Evolutionary conservation across 1,140 invertebrate genomes (phyloP), one percentile per base, ranked within the genome.

Genomic region (Conus betulinus): DNA sequence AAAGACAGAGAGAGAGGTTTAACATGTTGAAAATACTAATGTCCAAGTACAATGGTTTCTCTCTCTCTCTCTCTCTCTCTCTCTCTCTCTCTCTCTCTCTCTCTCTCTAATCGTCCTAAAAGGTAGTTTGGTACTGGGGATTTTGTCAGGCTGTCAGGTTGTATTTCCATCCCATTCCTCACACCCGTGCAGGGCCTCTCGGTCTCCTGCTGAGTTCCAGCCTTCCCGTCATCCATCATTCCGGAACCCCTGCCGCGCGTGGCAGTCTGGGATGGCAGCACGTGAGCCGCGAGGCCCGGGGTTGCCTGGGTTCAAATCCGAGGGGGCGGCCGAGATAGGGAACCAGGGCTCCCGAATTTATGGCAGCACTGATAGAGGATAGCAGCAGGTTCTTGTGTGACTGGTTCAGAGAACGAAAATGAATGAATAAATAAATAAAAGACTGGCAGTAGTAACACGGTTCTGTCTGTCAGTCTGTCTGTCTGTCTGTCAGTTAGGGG

Each of bases 171-270:
- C 76, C 25, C 76, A 78, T 78, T n/a, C 76, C 76, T 78, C 76
- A 78, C 76, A 3, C 76, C 57, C 76, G 5, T 7, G 15, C n/a
- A 78, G 5, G 27, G 25, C 11, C n/a, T 17, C 25, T 78, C 15
- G 7, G 57, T 25, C 27, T 39, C 76, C n/a, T 78, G 25, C 25
- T 78, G 76, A 8, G 76, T 4, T 3, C n/a, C 6, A 7, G 6
- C 76, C 25, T 78, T 78, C 76, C 76, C 25, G 76, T 78, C 76
- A 39, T 78, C 76, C 76, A 78, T 78, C 76, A 78, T 78, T 78
- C 76, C 25, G 76, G 76, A 78, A 78, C 76, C 76, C 76, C 76
- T 78, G 27, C 23, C 25, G 76, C 76, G 76, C 76, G 27, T 25
- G 76, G 76, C 76, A 39, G 76, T 78, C 76, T 78, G 76, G 76